Percentiles rank a stretch among this genome's conserved stretches.
Conservation (phyloP, 2,888 invertebrate genomes). For the Drosophila borborema region DNA sequence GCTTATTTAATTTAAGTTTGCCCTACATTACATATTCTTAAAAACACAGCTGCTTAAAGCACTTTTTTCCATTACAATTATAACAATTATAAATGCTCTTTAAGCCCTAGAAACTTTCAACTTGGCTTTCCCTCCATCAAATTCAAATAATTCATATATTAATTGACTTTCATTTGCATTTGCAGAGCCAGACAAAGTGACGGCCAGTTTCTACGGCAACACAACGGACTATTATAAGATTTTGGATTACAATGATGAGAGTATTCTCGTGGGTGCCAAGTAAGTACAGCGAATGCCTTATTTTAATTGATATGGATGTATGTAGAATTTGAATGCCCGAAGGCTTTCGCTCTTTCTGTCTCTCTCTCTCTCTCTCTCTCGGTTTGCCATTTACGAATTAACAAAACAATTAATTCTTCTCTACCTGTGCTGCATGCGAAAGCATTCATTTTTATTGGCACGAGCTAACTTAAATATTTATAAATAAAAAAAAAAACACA, state of each 20-base stretch:
- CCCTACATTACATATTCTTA: not conserved
- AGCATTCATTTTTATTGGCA: slow-evolving; percentile 53
- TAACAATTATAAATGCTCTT: not conserved
- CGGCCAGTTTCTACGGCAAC: slow-evolving; percentile 92
- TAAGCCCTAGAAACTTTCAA: not conserved
- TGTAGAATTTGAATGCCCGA: slow-evolving; percentile 5
- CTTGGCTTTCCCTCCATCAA: not conserved
- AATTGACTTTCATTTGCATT: slow-evolving; percentile 79
- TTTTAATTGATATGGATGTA: slow-evolving; percentile 1
- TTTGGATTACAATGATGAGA: slow-evolving; percentile 93
- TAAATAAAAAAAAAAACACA: slow-evolving; percentile 25
- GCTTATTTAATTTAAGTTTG: too few relatives aligned
- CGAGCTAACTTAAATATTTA: slow-evolving; percentile 59
- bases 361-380: not conserved
- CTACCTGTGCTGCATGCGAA: slow-evolving; percentile 56
- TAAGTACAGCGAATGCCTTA: slow-evolving; percentile 85
- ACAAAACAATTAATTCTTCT: slow-evolving; percentile 36
- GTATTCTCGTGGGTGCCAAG: slow-evolving; percentile 95
- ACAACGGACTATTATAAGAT: slow-evolving; percentile 94
- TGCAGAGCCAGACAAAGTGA: slow-evolving; percentile 90
- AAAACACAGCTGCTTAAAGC: not conserved
- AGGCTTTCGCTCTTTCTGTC: slow-evolving; percentile 11
- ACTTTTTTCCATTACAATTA: not conserved
- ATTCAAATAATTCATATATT: not conserved
- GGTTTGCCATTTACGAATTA: slow-evolving; percentile 31